phyloP scores from a whole-genome alignment of 2,797 vertebrate genomes.

The Siniperca undulata region DNA sequence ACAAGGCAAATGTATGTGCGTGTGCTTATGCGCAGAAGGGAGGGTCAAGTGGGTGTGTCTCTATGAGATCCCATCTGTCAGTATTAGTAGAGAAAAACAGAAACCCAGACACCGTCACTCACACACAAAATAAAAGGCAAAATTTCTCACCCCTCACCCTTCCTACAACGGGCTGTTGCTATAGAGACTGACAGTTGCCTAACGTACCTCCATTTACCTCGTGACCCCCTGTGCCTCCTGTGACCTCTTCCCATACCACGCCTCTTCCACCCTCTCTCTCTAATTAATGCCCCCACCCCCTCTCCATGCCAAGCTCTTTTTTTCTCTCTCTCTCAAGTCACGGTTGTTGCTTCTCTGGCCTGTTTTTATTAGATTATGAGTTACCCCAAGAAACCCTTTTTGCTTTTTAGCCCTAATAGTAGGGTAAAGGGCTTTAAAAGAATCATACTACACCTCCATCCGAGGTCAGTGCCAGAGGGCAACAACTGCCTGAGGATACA shows the following conservation, averaged over 20 bases:
- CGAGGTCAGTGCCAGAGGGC: conserved; percentile 49
- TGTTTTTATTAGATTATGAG: conserved; percentile 24
- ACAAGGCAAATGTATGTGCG: conserved; percentile 18
- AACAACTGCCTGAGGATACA: conserved; percentile 46
- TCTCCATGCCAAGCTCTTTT: conserved; percentile 27
- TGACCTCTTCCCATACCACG: conserved; percentile 60
- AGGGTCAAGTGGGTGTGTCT: conserved; percentile 52
- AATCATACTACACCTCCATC: conserved; percentile 32
- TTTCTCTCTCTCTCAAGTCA: conserved; percentile 13
- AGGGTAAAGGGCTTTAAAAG: conserved; percentile 27
- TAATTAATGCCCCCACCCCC: conserved; percentile 46
- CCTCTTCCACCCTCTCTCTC: conserved; percentile 43
- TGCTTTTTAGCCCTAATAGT: conserved; percentile 25
- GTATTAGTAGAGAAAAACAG: conserved; percentile 45
- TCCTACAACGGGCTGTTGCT: conserved; percentile 79
- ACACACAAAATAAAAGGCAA: conserved; percentile 46
- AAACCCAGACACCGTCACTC: conserved; percentile 29
- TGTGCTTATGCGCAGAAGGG: conserved; percentile 32
- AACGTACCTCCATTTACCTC: conserved; percentile 68
- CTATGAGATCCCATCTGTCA: conserved; percentile 71
- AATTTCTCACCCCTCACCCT: conserved; percentile 80
- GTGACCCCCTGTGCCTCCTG: conserved; percentile 57
- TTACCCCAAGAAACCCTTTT: conserved; percentile 20
- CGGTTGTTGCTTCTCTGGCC: conserved; percentile 16
- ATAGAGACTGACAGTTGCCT: conserved; percentile 83